Evolutionary conservation across 1,140 invertebrate species (phyloP), one percentile per base, ranked within the genome.

Genomic region (Pseudachorutes palmiensis): DNA sequence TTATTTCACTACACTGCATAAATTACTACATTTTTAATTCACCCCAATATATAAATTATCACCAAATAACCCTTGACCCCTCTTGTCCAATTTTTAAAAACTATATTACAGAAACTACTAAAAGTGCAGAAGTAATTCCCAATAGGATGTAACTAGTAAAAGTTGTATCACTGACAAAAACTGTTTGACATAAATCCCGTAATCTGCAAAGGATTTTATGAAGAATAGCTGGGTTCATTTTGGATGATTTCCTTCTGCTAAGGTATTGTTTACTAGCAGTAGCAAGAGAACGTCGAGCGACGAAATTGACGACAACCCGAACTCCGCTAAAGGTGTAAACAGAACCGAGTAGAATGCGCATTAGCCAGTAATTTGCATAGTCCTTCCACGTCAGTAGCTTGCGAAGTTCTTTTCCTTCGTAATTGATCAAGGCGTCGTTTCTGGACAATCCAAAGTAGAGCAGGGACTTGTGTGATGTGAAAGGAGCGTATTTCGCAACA

Each of bases 351-450:
- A 60, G 26, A 22, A 30, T 3, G 24, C 58, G 22, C 58, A 60
- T 60, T 12, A 60, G 24, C 58, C 26, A 60, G 31, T 60, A 60
- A 31, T 29, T 29, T 5, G 14, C 3, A 60, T 12, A 30, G 24
- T 60, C 58, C 58, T 60, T 60, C 58, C 58, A 30, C 2, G 3
- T 28, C 24, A 60, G 26, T 28, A 60, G 14, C 58, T 60, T 60
- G 9, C 30, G 30, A 2, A 60, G 30, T 30, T 60, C 30, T 12
- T 60, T 60, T 31, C 58, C 58, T 30, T 60, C 30, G 58, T 60
- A 60, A 31, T 32, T 32, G 26, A 32, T 14, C 5, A 60, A 29
- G 2, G 58, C 58, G 24, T 60, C 58, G 30, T 60, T 60, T 12
- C 26, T 60, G 26, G 26, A 30, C 2, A 60, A 29, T 3, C 58